phyloP scores from a whole-genome alignment of 2,797 vertebrate genomes.

The Peromyscus nudipes region DNA sequence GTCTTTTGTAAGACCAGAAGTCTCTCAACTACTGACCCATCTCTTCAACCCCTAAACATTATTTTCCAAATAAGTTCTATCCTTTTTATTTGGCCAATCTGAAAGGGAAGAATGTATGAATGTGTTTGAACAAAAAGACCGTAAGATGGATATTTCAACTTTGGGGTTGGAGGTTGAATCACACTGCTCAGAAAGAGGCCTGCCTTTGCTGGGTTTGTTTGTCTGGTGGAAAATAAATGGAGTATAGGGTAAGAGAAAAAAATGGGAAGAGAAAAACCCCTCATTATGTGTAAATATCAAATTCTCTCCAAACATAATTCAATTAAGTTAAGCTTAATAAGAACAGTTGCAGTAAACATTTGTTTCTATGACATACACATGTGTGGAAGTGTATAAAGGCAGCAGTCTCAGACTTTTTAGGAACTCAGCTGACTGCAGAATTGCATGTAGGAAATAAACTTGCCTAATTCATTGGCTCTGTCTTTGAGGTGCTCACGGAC shows the following conservation, averaged over 20 bases:
- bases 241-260: background rate
- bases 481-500: background rate
- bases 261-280: background rate
- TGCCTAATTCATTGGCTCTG: background rate
- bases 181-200: background rate
- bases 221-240: background rate
- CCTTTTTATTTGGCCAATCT: background rate
- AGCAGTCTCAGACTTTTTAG: slow-evolving; percentile 8
- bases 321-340: slow-evolving; percentile 60
- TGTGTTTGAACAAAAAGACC: slow-evolving; percentile 28
- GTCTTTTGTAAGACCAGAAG: background rate
- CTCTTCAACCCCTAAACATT: background rate
- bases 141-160: background rate
- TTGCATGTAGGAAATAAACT: slow-evolving; percentile 40
- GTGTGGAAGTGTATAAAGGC: background rate
- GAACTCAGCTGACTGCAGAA: slow-evolving; percentile 48
- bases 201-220: slow-evolving; percentile 37
- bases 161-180: slow-evolving; percentile 24
- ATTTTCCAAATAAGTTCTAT: slow-evolving; percentile 32
- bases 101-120: background rate
- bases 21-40: background rate
- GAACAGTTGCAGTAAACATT: slow-evolving; percentile 17
- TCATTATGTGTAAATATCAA: background rate
- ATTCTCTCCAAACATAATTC: slow-evolving; percentile 29
- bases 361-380: background rate